Conservation (phyloP, 2,888 invertebrate genomes). For the Ptilodon capucinus region DNA sequence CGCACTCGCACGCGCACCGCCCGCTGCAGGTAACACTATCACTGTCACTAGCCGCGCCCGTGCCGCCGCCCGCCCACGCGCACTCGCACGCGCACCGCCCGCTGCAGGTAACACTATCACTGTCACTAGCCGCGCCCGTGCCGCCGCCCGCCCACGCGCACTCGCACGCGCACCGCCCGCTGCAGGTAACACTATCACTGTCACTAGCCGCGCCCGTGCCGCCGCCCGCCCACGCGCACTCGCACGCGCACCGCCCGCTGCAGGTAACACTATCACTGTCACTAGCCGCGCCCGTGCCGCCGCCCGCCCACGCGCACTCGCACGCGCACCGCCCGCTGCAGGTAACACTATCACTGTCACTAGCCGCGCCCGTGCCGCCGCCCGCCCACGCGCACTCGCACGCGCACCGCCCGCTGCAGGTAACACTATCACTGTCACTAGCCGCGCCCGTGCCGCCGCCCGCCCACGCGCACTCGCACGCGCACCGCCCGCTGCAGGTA, state of each 20-base stretch:
- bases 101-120: conserved; percentile 24
- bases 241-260: conserved; percentile 32
- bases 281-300: conserved; percentile 32
- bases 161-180: conserved; percentile 32
- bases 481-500: conserved; percentile 32
- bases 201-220: conserved; percentile 32
- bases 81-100: conserved; percentile 33
- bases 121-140: conserved; percentile 33
- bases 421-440: conserved; percentile 22
- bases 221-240: conserved; percentile 30
- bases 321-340: conserved; percentile 33
- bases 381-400: conserved; percentile 32
- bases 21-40: conserved; percentile 25
- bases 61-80: conserved; percentile 29
- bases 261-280: conserved; percentile 27
- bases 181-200: conserved; percentile 26
- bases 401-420: conserved; percentile 33
- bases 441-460: conserved; percentile 32
- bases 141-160: conserved; percentile 31
- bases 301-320: conserved; percentile 31
- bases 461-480: conserved; percentile 33
- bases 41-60: conserved; percentile 33
- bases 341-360: conserved; percentile 24
- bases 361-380: conserved; percentile 32
- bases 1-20: conserved; percentile 33